Base-by-base conservation (phyloP, 2,888 invertebrate genomes). In the Acronicta alni region DNA sequence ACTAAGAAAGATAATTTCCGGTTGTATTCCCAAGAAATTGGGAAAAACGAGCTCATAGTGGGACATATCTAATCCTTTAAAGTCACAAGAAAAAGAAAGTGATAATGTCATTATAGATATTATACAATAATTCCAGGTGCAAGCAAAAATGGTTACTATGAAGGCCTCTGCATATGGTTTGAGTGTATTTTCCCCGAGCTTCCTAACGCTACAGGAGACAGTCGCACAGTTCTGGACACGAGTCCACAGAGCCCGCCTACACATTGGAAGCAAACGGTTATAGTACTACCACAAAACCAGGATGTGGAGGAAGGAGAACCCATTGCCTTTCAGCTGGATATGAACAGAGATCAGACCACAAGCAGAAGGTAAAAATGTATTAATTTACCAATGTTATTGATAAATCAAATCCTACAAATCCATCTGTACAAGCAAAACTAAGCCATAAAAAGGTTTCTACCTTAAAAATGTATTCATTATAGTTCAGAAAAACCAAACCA, bases 251-350 rank as follows among this genome's bases (percentile, higher is more conserved):
- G 95, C 7, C 90, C 95, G 0, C 91, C 95, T 17, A 99, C 99
- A 0, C 99, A 99, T 91, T 99, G 99, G 99, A 98, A 98, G 83
- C 99, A 99, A 89, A 98, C 98, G 0, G 95, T 98, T 0, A 96
- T 99, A 68, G 95, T 98, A 2, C 88, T 99, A 43, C 98, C 98
- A 0, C 87, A 95, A 17, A 94, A 95, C 55, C 90, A 95, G 18
- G 85, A 91, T 58, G 95, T 96, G 47, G 96, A 92, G 12, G 74
- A 83, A 53, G 95, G 95, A 0, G 95, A 96, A 67, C 97, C 97
- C 0, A 93, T 97, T 42, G 96, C 96, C 16, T 97, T 96, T 87
- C 95, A 96, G 80, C 87, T 98, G 44, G 87, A 92, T 32, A 94
- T 98, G 85, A 95, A 86, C 18, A 95, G 95, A 81, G 93, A 95